Conservation (phyloP, 2,113 vertebrate species). For the Ammospiza caudacuta region DNA sequence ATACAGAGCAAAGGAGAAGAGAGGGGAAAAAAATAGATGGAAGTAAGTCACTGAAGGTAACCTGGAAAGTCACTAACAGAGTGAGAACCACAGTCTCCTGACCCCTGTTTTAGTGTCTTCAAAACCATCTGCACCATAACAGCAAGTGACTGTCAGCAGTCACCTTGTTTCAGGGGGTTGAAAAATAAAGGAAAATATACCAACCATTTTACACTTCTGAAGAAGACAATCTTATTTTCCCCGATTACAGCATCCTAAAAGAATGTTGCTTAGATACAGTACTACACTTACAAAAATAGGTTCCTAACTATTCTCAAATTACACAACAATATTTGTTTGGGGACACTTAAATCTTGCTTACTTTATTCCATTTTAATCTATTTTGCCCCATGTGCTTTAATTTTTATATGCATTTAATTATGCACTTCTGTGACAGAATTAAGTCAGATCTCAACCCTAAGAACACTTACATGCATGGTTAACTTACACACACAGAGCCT, state of each 20-base stretch:
- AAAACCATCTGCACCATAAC: background rate
- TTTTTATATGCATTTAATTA: conserved; percentile 2
- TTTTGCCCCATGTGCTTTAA: background rate
- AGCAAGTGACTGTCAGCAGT: background rate
- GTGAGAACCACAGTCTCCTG: background rate
- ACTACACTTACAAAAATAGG: background rate
- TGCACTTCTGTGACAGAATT: background rate
- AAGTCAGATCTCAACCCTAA: background rate
- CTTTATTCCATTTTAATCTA: background rate
- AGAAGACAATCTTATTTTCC: background rate
- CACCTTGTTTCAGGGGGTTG: background rate
- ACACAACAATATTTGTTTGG: background rate
- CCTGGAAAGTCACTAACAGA: background rate
- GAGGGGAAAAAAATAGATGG: background rate
- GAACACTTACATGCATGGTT: background rate
- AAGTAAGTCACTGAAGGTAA: background rate
- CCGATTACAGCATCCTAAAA: background rate
- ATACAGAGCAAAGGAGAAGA: background rate
- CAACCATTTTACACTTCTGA: background rate
- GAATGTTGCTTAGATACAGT: conserved; percentile 20
- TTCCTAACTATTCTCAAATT: background rate
- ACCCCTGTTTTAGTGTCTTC: background rate
- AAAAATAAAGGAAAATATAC: background rate
- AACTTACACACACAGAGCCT: background rate
- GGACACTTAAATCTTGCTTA: background rate